Percentiles rank a stretch among this genome's conserved stretches.
Evolutionary conservation across 2,888 invertebrate species (phyloP).

Genomic region (Cantharis flavilabris): DNA sequence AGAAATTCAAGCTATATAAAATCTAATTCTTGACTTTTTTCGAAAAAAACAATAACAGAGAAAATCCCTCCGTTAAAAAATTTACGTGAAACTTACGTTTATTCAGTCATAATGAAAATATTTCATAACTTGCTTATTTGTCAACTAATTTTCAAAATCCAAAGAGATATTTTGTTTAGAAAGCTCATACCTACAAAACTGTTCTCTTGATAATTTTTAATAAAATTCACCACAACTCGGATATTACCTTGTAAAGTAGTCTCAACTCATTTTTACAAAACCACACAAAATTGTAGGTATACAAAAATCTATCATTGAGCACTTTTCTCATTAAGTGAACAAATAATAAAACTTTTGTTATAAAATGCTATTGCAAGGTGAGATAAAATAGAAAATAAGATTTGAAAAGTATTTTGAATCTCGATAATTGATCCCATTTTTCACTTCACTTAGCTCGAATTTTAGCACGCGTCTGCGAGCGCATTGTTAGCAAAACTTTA

Average conservation of each 20-base stretch:
- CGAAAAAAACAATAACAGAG: not conserved
- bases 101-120: not conserved
- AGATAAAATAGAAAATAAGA: slow-evolving; percentile 24
- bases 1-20: not conserved
- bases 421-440: slow-evolving; percentile 34
- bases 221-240: not conserved
- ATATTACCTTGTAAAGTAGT: not conserved
- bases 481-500: slow-evolving; percentile 21
- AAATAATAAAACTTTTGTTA: not conserved
- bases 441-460: slow-evolving; percentile 29
- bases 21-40: not conserved
- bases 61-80: not conserved
- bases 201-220: not conserved
- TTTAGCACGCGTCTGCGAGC: slow-evolving; percentile 29
- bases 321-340: not conserved
- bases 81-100: not conserved
- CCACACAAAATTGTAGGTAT: no score
- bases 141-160: not conserved
- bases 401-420: slow-evolving; percentile 27
- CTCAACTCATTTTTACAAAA: no score
- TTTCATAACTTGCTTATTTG: not conserved
- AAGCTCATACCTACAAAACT: not conserved
- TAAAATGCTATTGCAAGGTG: slow-evolving; percentile 13
- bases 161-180: not conserved
- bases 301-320: not conserved